These are phyloP conservation scores for Clostera curtula DNA, from an alignment of 2,888 invertebrate species.

Conservation along the genomic window DNA sequence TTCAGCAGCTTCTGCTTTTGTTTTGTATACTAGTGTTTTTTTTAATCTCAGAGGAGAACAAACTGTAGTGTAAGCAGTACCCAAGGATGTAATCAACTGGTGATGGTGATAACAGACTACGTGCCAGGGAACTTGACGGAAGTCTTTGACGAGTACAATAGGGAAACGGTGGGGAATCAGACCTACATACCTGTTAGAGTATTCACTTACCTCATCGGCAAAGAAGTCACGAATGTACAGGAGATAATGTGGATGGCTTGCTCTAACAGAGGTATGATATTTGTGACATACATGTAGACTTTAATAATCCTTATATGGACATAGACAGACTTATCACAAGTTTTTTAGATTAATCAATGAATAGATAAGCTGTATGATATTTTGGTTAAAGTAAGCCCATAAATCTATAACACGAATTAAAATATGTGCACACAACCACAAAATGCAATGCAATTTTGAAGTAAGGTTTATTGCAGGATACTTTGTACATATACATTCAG, in stretches of 20 bases:
- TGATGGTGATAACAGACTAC: conserved; percentile 98
- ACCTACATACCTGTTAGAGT: conserved; percentile 89
- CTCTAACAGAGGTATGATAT: conserved; percentile 84
- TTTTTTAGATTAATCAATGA: no score
- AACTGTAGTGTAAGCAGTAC: conserved; percentile 49
- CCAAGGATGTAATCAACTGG: conserved; percentile 92
- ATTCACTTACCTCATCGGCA: conserved; percentile 96
- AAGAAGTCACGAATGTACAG: conserved; percentile 91
- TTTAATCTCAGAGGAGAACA: conserved; percentile 31
- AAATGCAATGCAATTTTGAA: no score
- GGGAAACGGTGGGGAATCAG: conserved; percentile 73
- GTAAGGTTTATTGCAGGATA: conserved; percentile 78
- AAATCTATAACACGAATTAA: no score
- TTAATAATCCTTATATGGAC: no score
- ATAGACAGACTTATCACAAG: no score
- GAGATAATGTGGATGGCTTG: conserved; percentile 97
- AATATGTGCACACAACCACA: no score
- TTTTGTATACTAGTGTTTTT: background rate
- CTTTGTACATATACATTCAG: conserved; percentile 93
- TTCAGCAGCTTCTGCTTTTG: no score
- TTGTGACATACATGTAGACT: no score
- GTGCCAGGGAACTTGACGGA: conserved; percentile 91
- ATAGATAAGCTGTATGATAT: background rate
- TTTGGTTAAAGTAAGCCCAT: no score
- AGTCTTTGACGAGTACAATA: conserved; percentile 88